These are phyloP conservation scores for Heterocephalus glaber DNA, from an alignment of 2,113 vertebrate genomes.

Conservation along the genomic window DNA sequence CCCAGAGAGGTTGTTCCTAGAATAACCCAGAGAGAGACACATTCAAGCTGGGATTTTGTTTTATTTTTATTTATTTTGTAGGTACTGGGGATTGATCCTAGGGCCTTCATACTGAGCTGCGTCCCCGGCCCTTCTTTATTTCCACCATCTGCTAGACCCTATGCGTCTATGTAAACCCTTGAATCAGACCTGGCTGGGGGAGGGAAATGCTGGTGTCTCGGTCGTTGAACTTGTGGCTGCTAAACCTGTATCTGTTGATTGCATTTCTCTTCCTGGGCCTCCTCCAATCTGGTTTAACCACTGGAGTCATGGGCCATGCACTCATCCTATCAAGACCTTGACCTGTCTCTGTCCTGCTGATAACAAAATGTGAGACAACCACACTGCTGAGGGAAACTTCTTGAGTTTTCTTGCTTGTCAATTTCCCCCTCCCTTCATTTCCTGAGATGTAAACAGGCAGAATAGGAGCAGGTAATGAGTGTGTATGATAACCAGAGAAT, in stretches of 20 bases:
- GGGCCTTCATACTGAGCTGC: not conserved
- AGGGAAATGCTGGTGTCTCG: not conserved
- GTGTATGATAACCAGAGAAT: not conserved
- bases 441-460: slow-evolving; percentile 65
- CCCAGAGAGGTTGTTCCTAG: no score
- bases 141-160: not conserved
- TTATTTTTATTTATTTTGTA: not conserved
- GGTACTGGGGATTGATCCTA: not conserved
- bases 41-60: not conserved
- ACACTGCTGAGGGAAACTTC: not conserved
- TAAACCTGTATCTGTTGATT: not conserved
- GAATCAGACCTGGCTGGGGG: not conserved
- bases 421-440: slow-evolving; percentile 48
- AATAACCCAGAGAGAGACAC: not conserved
- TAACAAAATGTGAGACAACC: not conserved
- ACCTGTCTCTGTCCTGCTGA: not conserved
- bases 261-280: not conserved
- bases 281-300: not conserved
- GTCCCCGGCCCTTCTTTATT: not conserved
- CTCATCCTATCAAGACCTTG: not conserved
- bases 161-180: not conserved
- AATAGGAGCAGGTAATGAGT: not conserved
- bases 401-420: slow-evolving; percentile 23
- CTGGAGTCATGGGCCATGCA: rapidly evolving
- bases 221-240: not conserved